Conservation (phyloP, 2,113 vertebrate species). For the Aspidoscelis tigris region DNA sequence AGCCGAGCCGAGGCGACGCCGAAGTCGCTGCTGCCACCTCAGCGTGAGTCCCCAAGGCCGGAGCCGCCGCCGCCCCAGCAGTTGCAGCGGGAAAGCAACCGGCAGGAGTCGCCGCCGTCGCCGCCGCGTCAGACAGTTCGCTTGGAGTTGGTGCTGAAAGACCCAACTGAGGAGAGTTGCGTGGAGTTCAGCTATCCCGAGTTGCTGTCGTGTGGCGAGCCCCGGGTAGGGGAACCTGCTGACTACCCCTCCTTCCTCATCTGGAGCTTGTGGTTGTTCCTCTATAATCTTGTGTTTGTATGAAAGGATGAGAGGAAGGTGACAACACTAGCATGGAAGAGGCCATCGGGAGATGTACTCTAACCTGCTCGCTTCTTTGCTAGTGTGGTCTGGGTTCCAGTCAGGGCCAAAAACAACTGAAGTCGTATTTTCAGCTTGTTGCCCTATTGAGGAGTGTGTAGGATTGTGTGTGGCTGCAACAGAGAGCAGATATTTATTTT, state of each 20-base stretch:
- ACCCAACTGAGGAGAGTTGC: slow-evolving; percentile 90
- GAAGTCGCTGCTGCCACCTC: slow-evolving; percentile 47
- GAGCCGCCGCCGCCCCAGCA: slow-evolving; percentile 63
- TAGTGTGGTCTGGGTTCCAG: background rate
- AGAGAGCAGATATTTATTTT: background rate
- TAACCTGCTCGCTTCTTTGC: too few species aligned
- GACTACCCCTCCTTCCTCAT: background rate
- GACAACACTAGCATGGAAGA: background rate
- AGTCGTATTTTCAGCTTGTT: background rate
- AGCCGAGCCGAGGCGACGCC: slow-evolving; percentile 49
- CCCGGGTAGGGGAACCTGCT: slow-evolving; percentile 71
- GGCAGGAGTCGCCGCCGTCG: slow-evolving; percentile 64
- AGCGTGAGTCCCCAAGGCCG: slow-evolving; percentile 71
- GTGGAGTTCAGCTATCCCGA: slow-evolving; percentile 95
- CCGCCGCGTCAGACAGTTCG: slow-evolving; percentile 84
- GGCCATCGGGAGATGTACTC: background rate
- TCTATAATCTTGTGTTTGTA: background rate
- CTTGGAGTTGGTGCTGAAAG: slow-evolving; percentile 88
- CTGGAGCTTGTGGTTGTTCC: background rate
- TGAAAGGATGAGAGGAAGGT: background rate
- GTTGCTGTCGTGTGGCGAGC: slow-evolving; percentile 83
- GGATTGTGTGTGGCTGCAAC: background rate
- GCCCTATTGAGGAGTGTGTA: background rate
- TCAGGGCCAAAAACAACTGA: background rate
- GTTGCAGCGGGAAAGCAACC: slow-evolving; percentile 55